phyloP scores from a whole-genome alignment of 2,888 invertebrate genomes.

The Ptychoptera albimana region DNA sequence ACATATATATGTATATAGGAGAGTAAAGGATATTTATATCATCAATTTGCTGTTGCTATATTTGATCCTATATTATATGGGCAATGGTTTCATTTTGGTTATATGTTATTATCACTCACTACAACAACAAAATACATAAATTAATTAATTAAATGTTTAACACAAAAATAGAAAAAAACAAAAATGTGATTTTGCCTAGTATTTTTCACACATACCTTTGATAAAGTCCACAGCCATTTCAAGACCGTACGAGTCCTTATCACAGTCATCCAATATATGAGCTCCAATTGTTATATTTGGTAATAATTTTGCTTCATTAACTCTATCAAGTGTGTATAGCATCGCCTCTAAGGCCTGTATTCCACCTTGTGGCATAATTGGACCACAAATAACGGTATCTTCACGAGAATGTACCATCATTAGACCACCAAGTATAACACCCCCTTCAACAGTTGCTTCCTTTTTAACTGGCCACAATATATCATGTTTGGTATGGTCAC shows the following conservation, averaged over 20 bases:
- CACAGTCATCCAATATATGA: slow-evolving; percentile 80
- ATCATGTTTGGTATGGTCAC: slow-evolving; percentile 1
- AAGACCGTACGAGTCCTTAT: slow-evolving; percentile 79
- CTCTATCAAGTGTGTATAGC: slow-evolving; percentile 69
- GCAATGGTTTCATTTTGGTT: too few relatives aligned
- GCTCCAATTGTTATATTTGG: slow-evolving; percentile 66
- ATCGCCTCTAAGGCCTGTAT: slow-evolving; percentile 75
- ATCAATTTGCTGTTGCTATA: too few relatives aligned
- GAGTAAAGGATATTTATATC: too few relatives aligned
- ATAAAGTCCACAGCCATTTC: slow-evolving; percentile 90
- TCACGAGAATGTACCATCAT: slow-evolving; percentile 88
- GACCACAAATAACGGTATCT: slow-evolving; percentile 65
- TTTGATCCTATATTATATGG: too few relatives aligned
- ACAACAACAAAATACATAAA: too few relatives aligned
- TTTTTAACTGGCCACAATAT: slow-evolving; percentile 58
- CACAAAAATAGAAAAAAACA: too few relatives aligned
- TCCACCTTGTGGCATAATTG: slow-evolving; percentile 80
- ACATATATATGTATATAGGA: too few relatives aligned
- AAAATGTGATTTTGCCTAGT: too few relatives aligned
- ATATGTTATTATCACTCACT: too few relatives aligned
- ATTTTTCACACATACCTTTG: slow-evolving; percentile 46
- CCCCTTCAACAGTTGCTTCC: slow-evolving; percentile 67
- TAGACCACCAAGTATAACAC: slow-evolving; percentile 68
- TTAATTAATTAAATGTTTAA: too few relatives aligned
- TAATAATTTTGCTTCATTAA: slow-evolving; percentile 41